These are phyloP conservation scores for Drosophila azteca DNA, from an alignment of 1,140 invertebrate species.

Conservation along the genomic window DNA sequence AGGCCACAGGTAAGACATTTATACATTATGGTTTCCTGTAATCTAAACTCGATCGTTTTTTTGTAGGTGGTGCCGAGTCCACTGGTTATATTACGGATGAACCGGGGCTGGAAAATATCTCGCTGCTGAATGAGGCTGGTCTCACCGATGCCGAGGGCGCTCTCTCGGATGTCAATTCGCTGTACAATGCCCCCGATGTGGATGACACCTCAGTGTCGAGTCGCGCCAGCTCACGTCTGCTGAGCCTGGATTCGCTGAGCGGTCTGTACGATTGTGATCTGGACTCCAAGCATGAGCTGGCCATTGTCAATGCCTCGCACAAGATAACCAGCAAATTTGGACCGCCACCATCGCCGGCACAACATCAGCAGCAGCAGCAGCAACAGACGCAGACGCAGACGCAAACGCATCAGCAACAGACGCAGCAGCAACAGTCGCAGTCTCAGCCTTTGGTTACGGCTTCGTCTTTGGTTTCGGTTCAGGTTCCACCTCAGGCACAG, in stretches of 20 bases:
- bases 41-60: not conserved
- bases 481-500: constrained; percentile 4
- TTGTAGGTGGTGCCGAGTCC: constrained; percentile 87
- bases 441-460: constrained; percentile 6
- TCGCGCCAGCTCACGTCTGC: constrained; percentile 90
- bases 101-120: constrained; percentile 91
- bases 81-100: constrained; percentile 93
- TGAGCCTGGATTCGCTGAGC: constrained; percentile 91
- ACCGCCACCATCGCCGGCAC: constrained; percentile 64
- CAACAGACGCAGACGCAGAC: constrained; percentile 15
- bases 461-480: not conserved
- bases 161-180: constrained; percentile 93
- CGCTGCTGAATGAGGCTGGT: constrained; percentile 92
- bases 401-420: not conserved
- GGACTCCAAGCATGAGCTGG: constrained; percentile 83
- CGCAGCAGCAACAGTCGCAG: constrained; percentile 21
- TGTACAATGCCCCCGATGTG: constrained; percentile 89
- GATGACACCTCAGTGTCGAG: constrained; percentile 91
- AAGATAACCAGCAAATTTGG: constrained; percentile 83
- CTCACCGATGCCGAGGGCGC: constrained; percentile 93
- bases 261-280: constrained; percentile 90
- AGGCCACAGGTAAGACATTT: constrained; percentile 73
- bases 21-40: not conserved
- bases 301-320: constrained; percentile 83
- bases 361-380: constrained; percentile 27